A percentile compares a stretch with the other conserved stretches of the same genome.
These are phyloP conservation scores for Tetranychus urticae DNA, from an alignment of 1,140 invertebrate species.

Conservation along the genomic window DNA sequence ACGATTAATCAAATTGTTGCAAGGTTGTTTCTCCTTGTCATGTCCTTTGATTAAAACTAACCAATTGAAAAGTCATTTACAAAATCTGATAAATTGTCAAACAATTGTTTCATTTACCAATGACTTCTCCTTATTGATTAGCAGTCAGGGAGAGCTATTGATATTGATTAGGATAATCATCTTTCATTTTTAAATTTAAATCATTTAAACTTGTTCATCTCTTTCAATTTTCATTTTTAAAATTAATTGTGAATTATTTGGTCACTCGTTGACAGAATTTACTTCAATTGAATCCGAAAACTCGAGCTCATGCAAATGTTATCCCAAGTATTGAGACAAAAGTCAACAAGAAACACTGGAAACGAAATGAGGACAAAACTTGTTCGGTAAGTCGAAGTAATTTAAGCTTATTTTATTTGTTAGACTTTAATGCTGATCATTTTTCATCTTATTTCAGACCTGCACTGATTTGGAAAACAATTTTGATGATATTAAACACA, in stretches of 20 bases:
- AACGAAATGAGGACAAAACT: conserved; percentile 61
- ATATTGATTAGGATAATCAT: too few relatives aligned
- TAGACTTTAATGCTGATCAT: not conserved
- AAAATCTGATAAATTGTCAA: too few relatives aligned
- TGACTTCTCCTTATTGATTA: too few relatives aligned
- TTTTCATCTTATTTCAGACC: conserved; percentile 23
- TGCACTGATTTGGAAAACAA: conserved; percentile 54
- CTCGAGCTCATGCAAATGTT: conserved; percentile 41
- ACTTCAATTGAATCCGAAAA: conserved; percentile 55
- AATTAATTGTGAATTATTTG: not conserved
- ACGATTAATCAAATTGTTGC: too few relatives aligned
- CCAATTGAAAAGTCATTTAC: too few relatives aligned
- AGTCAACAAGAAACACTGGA: conserved; percentile 73
- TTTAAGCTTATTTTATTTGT: not conserved
- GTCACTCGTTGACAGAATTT: conserved; percentile 37
- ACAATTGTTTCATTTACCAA: too few relatives aligned
- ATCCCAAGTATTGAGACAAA: conserved; percentile 61
- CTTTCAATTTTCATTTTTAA: not conserved
- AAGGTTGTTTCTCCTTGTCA: too few relatives aligned
- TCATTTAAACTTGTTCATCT: not conserved
- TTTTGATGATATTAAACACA: conserved; percentile 92
- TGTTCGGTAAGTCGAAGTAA: conserved; percentile 39
- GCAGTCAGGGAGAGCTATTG: too few relatives aligned
- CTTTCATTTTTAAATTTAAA: not conserved
- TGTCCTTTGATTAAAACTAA: too few relatives aligned